Conservation (phyloP, 2,888 invertebrate genomes). For the Patella pellucida region DNA sequence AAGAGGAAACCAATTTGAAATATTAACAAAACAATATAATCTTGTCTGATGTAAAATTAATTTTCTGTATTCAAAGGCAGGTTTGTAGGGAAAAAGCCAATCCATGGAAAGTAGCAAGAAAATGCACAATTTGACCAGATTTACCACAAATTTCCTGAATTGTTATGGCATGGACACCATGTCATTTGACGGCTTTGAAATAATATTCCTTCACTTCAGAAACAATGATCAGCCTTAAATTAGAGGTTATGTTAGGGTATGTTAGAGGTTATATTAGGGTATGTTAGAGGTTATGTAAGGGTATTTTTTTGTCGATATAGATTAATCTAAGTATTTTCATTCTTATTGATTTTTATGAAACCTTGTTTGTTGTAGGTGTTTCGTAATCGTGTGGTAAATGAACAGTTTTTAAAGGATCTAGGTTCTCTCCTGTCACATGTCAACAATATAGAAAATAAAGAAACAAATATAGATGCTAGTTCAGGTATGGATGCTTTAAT, state of each 20-base stretch:
- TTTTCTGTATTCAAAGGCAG: too few relatives aligned
- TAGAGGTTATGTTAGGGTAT: not conserved
- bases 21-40: too few relatives aligned
- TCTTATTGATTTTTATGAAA: not conserved
- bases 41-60: too few relatives aligned
- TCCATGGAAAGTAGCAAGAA: too few relatives aligned
- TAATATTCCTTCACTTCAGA: not conserved
- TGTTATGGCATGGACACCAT: too few relatives aligned
- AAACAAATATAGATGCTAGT: constrained; percentile 67
- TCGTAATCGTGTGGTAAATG: constrained; percentile 61
- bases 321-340: not conserved
- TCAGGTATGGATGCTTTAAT: constrained; percentile 56
- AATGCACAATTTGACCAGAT: too few relatives aligned
- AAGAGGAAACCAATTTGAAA: too few relatives aligned
- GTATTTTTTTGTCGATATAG: not conserved
- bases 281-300: not conserved
- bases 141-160: too few relatives aligned
- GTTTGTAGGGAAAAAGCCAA: too few relatives aligned
- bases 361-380: constrained; percentile 56
- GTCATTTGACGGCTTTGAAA: too few relatives aligned
- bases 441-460: constrained; percentile 63
- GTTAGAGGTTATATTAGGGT: not conserved
- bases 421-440: constrained; percentile 63
- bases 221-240: too few relatives aligned
- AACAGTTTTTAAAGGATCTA: constrained; percentile 61